Conservation (phyloP, 53 echinoderm and acorn worm species). For the Luidia sarsii region DNA sequence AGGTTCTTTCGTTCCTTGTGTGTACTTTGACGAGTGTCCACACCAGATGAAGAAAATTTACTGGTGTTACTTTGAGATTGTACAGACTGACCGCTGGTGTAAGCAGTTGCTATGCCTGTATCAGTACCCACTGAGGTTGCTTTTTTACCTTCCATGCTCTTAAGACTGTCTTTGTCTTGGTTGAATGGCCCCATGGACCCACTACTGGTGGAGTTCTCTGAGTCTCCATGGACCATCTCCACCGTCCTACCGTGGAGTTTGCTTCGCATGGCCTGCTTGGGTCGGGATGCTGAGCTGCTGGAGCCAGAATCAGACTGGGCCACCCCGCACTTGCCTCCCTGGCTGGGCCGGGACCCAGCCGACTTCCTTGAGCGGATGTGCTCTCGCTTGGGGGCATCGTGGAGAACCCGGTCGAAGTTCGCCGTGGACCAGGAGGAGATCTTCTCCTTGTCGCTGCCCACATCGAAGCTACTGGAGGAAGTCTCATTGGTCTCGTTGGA, state of each 20-base stretch:
- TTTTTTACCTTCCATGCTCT: not conserved
- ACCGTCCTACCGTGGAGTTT: not conserved
- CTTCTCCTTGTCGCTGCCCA: conserved; percentile 22
- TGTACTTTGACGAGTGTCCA: conserved; percentile 1
- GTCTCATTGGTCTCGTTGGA: conserved; percentile 28
- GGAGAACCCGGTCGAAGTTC: conserved; percentile 80
- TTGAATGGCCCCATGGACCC: conserved; percentile 11
- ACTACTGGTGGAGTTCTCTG: conserved; percentile 23
- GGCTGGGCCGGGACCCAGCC: conserved; percentile 4
- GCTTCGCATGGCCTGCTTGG: conserved; percentile 14
- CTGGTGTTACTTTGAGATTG: conserved; percentile 10
- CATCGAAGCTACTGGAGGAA: conserved; percentile 24
- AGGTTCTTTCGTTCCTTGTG: conserved; percentile 18
- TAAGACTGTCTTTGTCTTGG: not conserved
- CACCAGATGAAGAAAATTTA: conserved; percentile 23
- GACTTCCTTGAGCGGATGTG: conserved; percentile 67
- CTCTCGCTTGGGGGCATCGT: conserved; percentile 75
- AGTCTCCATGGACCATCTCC: conserved; percentile 10
- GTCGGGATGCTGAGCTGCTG: conserved; percentile 4
- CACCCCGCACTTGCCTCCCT: not conserved
- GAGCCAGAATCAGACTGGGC: conserved; percentile 16
- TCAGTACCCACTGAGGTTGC: not conserved
- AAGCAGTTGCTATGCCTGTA: conserved; percentile 27
- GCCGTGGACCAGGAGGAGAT: conserved; percentile 50
- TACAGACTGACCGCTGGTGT: conserved; percentile 10